These are phyloP conservation scores for Crotalus helleri DNA, from an alignment of 2,113 vertebrate species.

Conservation along the genomic window DNA sequence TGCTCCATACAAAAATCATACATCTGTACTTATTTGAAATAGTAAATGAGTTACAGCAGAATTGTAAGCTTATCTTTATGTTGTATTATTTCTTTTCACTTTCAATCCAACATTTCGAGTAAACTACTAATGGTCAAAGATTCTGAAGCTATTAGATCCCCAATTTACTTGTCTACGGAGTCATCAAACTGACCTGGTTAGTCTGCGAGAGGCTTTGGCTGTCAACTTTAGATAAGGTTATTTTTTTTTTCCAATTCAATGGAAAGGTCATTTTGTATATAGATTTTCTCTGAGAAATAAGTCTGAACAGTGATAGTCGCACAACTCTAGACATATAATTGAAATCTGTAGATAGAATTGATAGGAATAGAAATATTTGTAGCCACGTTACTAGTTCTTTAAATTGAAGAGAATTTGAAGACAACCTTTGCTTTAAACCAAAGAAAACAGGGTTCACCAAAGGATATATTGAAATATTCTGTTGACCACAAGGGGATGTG, in stretches of 20 bases:
- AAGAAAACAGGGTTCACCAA: not conserved
- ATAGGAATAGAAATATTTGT: slow-evolving; percentile 29
- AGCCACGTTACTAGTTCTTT: slow-evolving; percentile 28
- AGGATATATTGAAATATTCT: not conserved
- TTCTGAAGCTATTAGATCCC: slow-evolving; percentile 5
- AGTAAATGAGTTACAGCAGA: not conserved
- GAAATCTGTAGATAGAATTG: slow-evolving; percentile 39
- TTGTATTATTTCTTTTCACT: not conserved
- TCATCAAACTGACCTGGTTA: slow-evolving; percentile 16
- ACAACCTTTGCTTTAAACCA: not conserved
- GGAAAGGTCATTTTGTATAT: not conserved
- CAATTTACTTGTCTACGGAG: slow-evolving; percentile 18
- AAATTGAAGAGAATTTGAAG: slow-evolving; percentile 4
- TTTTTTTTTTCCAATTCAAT: slow-evolving; percentile 20
- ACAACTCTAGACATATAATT: slow-evolving; percentile 34
- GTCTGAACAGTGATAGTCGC: slow-evolving; percentile 36
- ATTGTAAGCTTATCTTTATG: not conserved
- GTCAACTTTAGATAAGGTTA: not conserved
- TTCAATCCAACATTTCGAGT: slow-evolving; percentile 4
- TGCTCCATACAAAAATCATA: not conserved
- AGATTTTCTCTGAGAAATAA: slow-evolving; percentile 23
- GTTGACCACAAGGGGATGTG: not conserved
- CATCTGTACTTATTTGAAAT: not conserved
- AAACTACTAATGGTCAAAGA: not conserved
- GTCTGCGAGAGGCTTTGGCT: slow-evolving; percentile 14